Evolutionary conservation across 2,797 vertebrate species (phyloP).

Genomic region (Forpus xanthops): DNA sequence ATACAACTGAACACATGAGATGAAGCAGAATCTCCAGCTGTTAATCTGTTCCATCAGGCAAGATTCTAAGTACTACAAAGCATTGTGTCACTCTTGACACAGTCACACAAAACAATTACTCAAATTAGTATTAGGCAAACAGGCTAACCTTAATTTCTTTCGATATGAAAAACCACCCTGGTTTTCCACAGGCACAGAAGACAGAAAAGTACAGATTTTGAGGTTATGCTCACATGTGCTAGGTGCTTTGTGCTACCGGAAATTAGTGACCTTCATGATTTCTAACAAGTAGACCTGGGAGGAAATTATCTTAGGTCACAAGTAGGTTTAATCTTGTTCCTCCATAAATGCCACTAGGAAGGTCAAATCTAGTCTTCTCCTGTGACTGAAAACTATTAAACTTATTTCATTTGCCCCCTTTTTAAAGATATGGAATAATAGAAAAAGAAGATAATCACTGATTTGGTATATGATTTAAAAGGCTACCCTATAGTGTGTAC

Average conservation of each 20-base stretch:
- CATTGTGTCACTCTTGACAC: not conserved
- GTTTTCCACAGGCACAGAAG: not conserved
- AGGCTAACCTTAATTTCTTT: not conserved
- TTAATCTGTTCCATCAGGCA: not conserved
- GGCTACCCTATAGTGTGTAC: not conserved
- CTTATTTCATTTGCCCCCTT: not conserved
- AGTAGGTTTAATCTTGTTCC: not conserved
- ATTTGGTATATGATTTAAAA: not conserved
- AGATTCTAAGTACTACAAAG: not conserved
- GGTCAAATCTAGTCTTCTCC: not conserved
- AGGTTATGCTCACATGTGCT: accelerated
- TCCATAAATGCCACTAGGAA: not conserved
- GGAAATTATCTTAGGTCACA: not conserved
- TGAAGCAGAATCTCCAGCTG: not conserved
- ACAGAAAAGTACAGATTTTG: not conserved
- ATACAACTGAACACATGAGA: not conserved
- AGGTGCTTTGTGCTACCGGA: not conserved
- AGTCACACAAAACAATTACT: not conserved
- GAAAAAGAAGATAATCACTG: not conserved
- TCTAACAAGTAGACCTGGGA: not conserved
- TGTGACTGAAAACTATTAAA: not conserved
- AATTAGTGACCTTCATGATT: not conserved
- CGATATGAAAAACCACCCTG: not conserved
- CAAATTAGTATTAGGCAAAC: not conserved
- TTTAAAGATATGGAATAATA: not conserved